These are phyloP conservation scores for Helicoverpa assulta DNA, from an alignment of 2,888 invertebrate species.

Conservation along the genomic window DNA sequence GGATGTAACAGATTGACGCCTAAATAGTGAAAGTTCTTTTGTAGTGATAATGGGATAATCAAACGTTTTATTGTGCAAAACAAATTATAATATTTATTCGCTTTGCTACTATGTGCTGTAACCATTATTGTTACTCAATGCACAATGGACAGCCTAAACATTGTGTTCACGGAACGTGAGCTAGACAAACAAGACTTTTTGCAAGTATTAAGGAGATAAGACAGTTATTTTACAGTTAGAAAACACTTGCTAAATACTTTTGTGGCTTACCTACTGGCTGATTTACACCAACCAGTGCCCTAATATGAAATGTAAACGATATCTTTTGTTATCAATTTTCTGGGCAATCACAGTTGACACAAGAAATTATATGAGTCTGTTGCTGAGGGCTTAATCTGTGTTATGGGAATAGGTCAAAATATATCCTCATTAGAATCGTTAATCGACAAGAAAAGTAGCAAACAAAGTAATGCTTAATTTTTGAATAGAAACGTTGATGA, in stretches of 20 bases:
- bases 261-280: slow-evolving; percentile 41
- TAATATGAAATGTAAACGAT: slow-evolving; percentile 39
- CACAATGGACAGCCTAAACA: slow-evolving; percentile 14
- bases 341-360: slow-evolving; percentile 13
- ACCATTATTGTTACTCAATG: slow-evolving; percentile 34
- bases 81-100: slow-evolving; percentile 63
- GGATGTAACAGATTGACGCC: slow-evolving; percentile 74
- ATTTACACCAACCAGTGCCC: slow-evolving; percentile 12
- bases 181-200: slow-evolving; percentile 38
- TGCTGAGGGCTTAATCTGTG: slow-evolving; percentile 9
- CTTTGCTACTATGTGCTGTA: slow-evolving; percentile 30
- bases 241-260: slow-evolving; percentile 29
- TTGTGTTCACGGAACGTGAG: slow-evolving; percentile 19
- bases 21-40: slow-evolving; percentile 75
- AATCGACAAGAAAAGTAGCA: too few relatives aligned
- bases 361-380: slow-evolving; percentile 23
- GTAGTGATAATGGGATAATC: slow-evolving; percentile 67
- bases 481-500: too few relatives aligned
- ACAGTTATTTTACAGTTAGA: slow-evolving; percentile 23
- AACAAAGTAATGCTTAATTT: too few relatives aligned
- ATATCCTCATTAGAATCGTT: too few relatives aligned
- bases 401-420: slow-evolving; percentile 12
- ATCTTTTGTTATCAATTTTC: slow-evolving; percentile 22
- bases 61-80: slow-evolving; percentile 61
- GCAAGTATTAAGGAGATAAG: slow-evolving; percentile 16